Evolutionary conservation across 2,888 invertebrate species (phyloP).

Genomic region (Clistopyga incitator): DNA sequence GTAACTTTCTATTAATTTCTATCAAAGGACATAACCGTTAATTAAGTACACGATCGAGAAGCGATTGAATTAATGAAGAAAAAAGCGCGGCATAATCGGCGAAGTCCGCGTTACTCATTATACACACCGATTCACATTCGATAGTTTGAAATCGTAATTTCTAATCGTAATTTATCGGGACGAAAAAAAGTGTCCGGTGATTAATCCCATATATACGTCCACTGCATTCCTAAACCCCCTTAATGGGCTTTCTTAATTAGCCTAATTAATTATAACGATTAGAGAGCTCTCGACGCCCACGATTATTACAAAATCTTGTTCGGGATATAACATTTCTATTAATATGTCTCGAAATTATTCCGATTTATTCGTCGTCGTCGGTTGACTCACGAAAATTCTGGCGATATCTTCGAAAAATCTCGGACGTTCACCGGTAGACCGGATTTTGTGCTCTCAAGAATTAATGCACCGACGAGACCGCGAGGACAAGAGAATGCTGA

Average conservation of each 20-base stretch:
- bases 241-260: constrained; percentile 79
- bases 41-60: constrained; percentile 64
- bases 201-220: constrained; percentile 56
- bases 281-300: constrained; percentile 70
- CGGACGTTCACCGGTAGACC: background rate
- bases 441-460: background rate
- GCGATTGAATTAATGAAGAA: constrained; percentile 65
- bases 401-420: background rate
- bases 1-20: constrained; percentile 65
- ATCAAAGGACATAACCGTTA: constrained; percentile 60
- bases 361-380: constrained; percentile 72
- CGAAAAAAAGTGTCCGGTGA: constrained; percentile 39
- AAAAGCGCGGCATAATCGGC: constrained; percentile 44
- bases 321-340: constrained; percentile 42
- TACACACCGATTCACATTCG: constrained; percentile 49
- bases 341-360: constrained; percentile 71
- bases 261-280: constrained; percentile 74
- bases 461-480: background rate
- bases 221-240: constrained; percentile 58
- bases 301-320: constrained; percentile 57
- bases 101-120: constrained; percentile 34
- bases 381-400: constrained; percentile 31
- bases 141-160: constrained; percentile 54
- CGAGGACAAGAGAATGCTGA: background rate
- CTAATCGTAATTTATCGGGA: constrained; percentile 54